Percentiles rank a stretch among this genome's conserved stretches.
phyloP scores from a whole-genome alignment of 2,888 invertebrate species.

The Tachina fera region DNA sequence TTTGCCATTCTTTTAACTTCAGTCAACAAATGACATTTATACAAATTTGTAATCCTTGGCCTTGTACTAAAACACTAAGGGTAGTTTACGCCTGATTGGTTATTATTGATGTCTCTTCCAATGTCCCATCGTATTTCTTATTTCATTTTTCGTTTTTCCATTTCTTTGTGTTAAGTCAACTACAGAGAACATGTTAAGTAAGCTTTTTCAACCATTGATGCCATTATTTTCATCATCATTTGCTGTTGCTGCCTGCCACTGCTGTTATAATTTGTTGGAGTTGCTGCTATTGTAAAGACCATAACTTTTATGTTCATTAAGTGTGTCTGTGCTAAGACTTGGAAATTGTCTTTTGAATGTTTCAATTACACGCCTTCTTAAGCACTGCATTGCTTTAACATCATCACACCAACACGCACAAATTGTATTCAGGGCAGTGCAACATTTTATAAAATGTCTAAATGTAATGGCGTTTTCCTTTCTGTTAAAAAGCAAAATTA shows the following conservation, averaged over 20 bases:
- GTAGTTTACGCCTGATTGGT: slow-evolving; percentile 70
- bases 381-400: slow-evolving; percentile 78
- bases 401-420: slow-evolving; percentile 50
- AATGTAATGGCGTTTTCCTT: not conserved
- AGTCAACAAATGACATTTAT: slow-evolving; percentile 53
- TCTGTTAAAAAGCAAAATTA: not conserved
- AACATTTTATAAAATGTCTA: slow-evolving; percentile 21
- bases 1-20: slow-evolving; percentile 24
- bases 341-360: slow-evolving; percentile 83
- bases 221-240: slow-evolving; percentile 74
- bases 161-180: slow-evolving; percentile 74
- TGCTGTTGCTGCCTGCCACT: slow-evolving; percentile 63
- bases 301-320: slow-evolving; percentile 74
- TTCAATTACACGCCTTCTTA: slow-evolving; percentile 84
- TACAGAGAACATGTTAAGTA: slow-evolving; percentile 59
- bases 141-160: slow-evolving; percentile 1
- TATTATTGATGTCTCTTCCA: slow-evolving; percentile 57
- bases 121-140: slow-evolving; percentile 71
- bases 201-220: slow-evolving; percentile 64
- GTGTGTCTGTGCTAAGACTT: slow-evolving; percentile 82
- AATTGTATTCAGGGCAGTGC: slow-evolving; percentile 17
- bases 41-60: slow-evolving; percentile 63
- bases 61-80: slow-evolving; percentile 63
- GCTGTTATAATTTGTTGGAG: slow-evolving; percentile 44
- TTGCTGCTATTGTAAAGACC: slow-evolving; percentile 66